Percentiles rank a stretch among this genome's conserved stretches.
phyloP scores from a whole-genome alignment of 1,140 invertebrate species.

The Camponotus floridanus region DNA sequence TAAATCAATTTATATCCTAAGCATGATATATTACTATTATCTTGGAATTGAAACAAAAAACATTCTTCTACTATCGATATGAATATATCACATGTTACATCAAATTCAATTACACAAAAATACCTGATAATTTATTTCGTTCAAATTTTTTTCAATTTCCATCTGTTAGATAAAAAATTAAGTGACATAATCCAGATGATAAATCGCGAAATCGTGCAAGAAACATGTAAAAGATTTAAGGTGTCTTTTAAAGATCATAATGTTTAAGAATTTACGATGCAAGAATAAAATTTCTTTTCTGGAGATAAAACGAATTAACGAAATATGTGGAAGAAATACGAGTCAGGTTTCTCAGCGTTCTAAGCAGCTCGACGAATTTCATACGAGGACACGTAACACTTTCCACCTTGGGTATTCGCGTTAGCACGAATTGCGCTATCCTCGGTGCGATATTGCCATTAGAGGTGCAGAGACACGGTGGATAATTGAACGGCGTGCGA shows the following conservation, averaged over 20 bases:
- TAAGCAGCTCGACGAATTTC: neutral
- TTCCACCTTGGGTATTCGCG: slow-evolving; percentile 56
- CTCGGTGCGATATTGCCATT: slow-evolving; percentile 61
- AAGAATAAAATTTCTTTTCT: neutral
- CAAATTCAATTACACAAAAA: neutral
- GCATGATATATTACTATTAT: neutral
- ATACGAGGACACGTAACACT: slow-evolving; percentile 25
- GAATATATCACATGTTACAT: neutral
- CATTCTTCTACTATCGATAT: neutral
- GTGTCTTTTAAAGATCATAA: neutral
- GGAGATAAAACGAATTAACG: neutral
- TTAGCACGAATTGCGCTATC: slow-evolving; percentile 64
- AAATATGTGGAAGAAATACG: slow-evolving; percentile 6
- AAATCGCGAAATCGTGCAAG: neutral
- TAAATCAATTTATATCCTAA: neutral
- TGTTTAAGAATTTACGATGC: neutral
- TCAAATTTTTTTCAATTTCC: neutral
- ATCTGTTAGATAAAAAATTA: neutral
- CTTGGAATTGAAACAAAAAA: neutral
- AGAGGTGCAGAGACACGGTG: slow-evolving; percentile 30
- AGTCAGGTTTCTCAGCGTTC: neutral
- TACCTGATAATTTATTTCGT: neutral
- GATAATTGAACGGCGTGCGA: slow-evolving; percentile 71
- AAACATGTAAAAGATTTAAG: neutral
- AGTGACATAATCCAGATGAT: neutral